A percentile compares a stretch with the other conserved stretches of the same genome.
These are phyloP conservation scores for Incurvaria masculella DNA, from an alignment of 2,888 invertebrate genomes.

Conservation along the genomic window DNA sequence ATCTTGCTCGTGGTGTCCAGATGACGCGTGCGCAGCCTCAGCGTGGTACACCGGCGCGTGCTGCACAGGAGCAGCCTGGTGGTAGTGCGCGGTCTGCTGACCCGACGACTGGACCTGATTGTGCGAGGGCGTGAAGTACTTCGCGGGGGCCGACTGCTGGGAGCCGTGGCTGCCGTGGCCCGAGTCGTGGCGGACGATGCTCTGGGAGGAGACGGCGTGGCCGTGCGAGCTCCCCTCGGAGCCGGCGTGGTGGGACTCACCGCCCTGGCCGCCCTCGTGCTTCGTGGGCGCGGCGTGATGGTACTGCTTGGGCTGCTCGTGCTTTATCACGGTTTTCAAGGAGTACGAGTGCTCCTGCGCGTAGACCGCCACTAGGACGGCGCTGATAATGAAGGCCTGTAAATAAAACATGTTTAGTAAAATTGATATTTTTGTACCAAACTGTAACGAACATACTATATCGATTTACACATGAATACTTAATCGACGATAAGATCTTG, in stretches of 20 bases:
- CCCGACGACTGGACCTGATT: constrained; percentile 17
- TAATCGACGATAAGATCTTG: too few relatives aligned
- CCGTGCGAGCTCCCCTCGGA: constrained; percentile 13
- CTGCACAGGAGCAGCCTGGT: constrained; percentile 13
- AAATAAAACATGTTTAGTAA: too few relatives aligned
- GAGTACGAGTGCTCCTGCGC: constrained; percentile 25
- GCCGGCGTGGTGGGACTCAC: constrained; percentile 11
- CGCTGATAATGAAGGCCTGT: not conserved
- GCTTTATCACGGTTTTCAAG: constrained; percentile 25
- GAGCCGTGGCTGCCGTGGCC: not conserved
- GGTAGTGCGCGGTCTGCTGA: constrained; percentile 22
- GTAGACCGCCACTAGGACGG: constrained; percentile 20
- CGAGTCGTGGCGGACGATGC: constrained; percentile 17
- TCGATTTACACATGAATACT: too few relatives aligned
- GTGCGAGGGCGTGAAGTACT: constrained; percentile 20
- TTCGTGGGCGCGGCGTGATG: constrained; percentile 3
- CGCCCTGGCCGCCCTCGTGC: not conserved
- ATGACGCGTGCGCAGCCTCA: constrained; percentile 8
- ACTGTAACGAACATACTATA: too few relatives aligned
- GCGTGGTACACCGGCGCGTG: constrained; percentile 8
- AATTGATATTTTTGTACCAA: too few relatives aligned
- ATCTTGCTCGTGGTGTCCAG: constrained; percentile 21
- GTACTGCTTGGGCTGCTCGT: constrained; percentile 23
- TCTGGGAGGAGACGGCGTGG: constrained; percentile 20
- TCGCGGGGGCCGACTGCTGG: constrained; percentile 12